Evolutionary conservation across 2,113 vertebrate genomes (phyloP).

Genomic region (Elephas maximus): DNA sequence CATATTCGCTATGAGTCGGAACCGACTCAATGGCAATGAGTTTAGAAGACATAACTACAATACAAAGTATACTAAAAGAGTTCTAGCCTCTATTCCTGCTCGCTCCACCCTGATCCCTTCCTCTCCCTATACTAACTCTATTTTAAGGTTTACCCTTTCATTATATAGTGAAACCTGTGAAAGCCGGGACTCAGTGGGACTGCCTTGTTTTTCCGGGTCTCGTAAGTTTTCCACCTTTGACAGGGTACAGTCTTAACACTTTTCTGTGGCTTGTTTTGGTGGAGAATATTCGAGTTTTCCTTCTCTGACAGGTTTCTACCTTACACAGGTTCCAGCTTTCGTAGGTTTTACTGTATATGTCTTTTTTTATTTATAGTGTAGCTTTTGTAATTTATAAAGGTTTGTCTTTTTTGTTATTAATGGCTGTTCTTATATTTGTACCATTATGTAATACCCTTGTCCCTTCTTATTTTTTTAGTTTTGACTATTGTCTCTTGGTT

Average conservation of each 20-base stretch:
- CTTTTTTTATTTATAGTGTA: neutral
- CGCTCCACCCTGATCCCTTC: neutral
- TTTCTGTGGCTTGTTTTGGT: neutral
- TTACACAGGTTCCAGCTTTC: neutral
- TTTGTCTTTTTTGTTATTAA: conserved; percentile 52
- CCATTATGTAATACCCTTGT: neutral
- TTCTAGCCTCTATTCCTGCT: neutral
- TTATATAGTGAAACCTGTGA: neutral
- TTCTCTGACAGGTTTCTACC: neutral
- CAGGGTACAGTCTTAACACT: neutral
- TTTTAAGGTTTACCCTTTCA: conserved; percentile 1
- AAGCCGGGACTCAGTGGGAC: neutral
- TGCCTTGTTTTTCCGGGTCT: neutral
- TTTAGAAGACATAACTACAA: neutral
- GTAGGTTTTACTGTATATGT: neutral
- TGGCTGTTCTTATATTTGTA: neutral
- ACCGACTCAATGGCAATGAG: too few relatives aligned
- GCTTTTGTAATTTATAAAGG: neutral
- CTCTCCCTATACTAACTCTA: neutral
- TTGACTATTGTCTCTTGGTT: conserved; percentile 13
- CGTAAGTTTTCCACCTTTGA: neutral
- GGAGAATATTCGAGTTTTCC: neutral
- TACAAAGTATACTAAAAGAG: neutral
- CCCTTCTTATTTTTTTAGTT: neutral
- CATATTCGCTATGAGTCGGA: neutral